phyloP scores from a whole-genome alignment of 2,113 vertebrate species.

The Porphyrio hochstetteri region DNA sequence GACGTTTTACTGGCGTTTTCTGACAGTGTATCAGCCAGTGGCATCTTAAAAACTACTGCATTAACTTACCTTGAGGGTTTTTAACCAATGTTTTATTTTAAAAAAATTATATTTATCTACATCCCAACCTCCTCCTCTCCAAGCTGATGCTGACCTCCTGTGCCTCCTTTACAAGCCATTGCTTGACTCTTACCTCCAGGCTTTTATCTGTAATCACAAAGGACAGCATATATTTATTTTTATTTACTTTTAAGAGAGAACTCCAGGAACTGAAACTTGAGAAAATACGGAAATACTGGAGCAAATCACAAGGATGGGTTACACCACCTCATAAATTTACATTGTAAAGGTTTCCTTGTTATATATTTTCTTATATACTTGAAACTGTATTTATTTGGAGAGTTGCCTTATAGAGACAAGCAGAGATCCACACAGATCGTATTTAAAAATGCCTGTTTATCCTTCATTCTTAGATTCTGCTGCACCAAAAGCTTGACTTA shows the following conservation, averaged over 20 bases:
- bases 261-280: neutral
- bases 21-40: neutral
- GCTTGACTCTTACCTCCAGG: neutral
- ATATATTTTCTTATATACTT: neutral
- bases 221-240: neutral
- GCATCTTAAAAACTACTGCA: neutral
- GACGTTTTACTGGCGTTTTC: neutral
- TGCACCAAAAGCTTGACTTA: neutral
- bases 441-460: conserved; percentile 17
- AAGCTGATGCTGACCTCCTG: neutral
- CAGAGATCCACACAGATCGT: neutral
- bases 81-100: neutral
- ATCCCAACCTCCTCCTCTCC: neutral
- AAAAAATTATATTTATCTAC: neutral
- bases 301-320: conserved; percentile 16
- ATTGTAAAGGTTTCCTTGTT: neutral
- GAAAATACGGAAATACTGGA: neutral
- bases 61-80: neutral
- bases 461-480: neutral
- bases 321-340: neutral
- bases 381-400: neutral
- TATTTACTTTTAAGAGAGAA: neutral
- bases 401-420: conserved; percentile 1
- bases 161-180: neutral
- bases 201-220: neutral